Conservation (phyloP, 2,888 invertebrate species). For the Callinectes sapidus region DNA sequence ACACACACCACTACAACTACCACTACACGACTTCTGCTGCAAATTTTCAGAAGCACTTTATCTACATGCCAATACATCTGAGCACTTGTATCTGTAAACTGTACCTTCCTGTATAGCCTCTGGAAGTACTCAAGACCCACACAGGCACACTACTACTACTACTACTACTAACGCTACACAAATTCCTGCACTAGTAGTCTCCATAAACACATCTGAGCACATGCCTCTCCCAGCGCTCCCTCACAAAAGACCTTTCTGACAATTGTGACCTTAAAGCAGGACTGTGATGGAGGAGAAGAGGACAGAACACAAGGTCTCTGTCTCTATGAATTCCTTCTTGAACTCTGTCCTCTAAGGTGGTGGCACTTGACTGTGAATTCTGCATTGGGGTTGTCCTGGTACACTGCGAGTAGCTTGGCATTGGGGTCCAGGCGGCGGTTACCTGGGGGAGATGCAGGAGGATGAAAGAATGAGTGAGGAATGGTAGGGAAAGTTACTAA, state of each 20-base stretch:
- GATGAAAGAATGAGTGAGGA: neutral
- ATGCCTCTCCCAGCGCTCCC: neutral
- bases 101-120: neutral
- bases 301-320: neutral
- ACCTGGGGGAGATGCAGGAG: conserved; percentile 73
- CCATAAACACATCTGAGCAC: conserved; percentile 1
- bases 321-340: conserved; percentile 40
- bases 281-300: neutral
- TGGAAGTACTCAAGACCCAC: neutral
- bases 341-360: conserved; percentile 73
- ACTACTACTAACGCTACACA: neutral
- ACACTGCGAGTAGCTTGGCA: conserved; percentile 75
- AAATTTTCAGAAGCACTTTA: neutral
- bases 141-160: too few relatives aligned
- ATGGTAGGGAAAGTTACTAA: neutral
- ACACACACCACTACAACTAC: neutral
- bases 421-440: conserved; percentile 75
- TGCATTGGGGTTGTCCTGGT: conserved; percentile 75
- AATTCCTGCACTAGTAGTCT: neutral
- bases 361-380: conserved; percentile 75
- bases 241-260: neutral
- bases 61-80: neutral
- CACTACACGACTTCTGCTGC: neutral
- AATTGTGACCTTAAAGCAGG: neutral
- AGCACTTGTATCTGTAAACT: neutral